These are phyloP conservation scores for Tragelaphus eurycerus DNA, from an alignment of 2,797 vertebrate species.

Conservation along the genomic window DNA sequence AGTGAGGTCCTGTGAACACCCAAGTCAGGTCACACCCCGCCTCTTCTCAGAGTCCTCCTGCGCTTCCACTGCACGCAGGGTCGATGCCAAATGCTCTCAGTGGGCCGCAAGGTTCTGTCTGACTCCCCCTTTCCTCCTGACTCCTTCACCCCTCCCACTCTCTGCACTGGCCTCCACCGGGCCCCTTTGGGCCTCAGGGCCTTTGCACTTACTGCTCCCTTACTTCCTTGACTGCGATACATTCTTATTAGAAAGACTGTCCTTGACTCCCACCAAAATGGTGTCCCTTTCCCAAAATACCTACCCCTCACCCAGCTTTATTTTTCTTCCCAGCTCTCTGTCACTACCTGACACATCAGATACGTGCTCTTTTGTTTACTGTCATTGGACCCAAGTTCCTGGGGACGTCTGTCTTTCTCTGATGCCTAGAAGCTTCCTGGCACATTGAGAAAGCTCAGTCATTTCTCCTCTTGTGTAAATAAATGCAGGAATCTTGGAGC, in stretches of 20 bases:
- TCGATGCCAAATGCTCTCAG: neutral
- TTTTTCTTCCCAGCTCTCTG: neutral
- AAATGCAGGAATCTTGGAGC: neutral
- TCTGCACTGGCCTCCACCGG: neutral
- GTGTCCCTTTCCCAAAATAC: neutral
- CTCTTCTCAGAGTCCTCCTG: neutral
- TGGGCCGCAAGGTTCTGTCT: neutral
- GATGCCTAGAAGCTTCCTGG: neutral
- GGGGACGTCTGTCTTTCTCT: neutral
- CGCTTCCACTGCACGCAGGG: neutral
- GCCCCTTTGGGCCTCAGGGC: neutral
- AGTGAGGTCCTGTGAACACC: neutral
- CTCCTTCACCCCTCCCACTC: neutral
- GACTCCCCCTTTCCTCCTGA: neutral
- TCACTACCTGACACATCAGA: neutral
- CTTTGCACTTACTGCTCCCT: neutral
- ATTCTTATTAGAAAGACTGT: neutral
- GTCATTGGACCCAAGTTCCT: neutral
- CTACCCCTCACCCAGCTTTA: neutral
- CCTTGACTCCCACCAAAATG: neutral
- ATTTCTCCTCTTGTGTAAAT: neutral
- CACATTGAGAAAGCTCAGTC: fast-evolving
- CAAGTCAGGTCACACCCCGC: neutral
- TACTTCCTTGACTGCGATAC: too few species aligned
- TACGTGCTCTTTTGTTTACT: neutral